Evolutionary conservation across 2,797 vertebrate species (phyloP), one percentile per base, ranked within the genome.

Genomic region (Chelon auratus): DNA sequence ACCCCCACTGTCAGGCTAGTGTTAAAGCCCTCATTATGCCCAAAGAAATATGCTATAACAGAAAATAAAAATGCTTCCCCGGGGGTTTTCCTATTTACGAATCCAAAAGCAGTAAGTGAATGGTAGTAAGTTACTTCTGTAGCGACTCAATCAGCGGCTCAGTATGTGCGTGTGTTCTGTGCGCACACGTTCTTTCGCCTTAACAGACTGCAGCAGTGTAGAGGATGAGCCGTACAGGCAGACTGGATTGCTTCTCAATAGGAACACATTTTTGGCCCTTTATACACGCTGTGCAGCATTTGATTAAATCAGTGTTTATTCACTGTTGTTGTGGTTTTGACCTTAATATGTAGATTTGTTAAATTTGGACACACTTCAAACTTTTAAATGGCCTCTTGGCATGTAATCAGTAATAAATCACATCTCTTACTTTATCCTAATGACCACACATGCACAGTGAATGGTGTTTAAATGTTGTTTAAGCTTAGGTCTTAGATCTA

Each of bases 11-110:
- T 87, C 82, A 79, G 75, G 51, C 36, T 72, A 39, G 51, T 85
- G 65, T 89, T 91, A 91, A 33, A 84, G 70, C 69, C 76, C 75
- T 91, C 79, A 90, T 92, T 91, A 90, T 66, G 73, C 51, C 54
- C 13, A 75, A 72, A 84, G 77, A 86, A 87, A 67, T 72, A 79
- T 78, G 53, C 51, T 81, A 55, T 42, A 54, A 78, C 68, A 82
- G 63, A 67, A 77, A 78, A 85, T 74, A 43, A 78, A 77, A 86
- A 81, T 39, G 56, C 56, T 72, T 80, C 81, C 66, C 52, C 56
- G 68, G 57, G 79, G 78, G 56, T 55, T 33, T 40, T 22, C 15
- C 36, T 81, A 77, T 86, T 88, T 77, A 77, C 63, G 57, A 75
- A 75, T 83, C 70, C 37, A 84, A 87, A 89, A 82, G 70, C 24